Percentiles rank a stretch among this genome's conserved stretches.
phyloP scores from a whole-genome alignment of 2,113 vertebrate genomes.

The Atractosteus spatula region DNA sequence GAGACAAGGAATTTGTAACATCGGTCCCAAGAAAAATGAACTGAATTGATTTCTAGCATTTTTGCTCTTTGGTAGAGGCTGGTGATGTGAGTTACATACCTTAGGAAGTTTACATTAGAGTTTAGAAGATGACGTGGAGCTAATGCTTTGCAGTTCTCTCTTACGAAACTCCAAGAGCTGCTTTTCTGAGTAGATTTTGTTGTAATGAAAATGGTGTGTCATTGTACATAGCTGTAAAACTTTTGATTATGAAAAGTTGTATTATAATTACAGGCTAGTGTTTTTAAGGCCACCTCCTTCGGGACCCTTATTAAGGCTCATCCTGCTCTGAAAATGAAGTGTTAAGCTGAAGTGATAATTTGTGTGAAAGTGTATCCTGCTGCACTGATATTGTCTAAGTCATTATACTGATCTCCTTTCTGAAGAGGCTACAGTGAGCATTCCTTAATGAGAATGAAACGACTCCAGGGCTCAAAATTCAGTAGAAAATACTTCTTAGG shows the following conservation, averaged over 20 bases:
- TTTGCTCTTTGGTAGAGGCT: not conserved
- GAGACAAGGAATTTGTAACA: not conserved
- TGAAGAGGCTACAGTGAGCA: not conserved
- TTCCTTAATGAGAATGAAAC: not conserved
- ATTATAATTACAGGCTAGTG: not conserved
- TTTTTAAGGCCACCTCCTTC: conserved; percentile 1
- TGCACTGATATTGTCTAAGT: conserved; percentile 2
- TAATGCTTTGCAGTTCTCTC: no score
- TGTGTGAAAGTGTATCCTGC: conserved; percentile 1
- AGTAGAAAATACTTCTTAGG: not conserved
- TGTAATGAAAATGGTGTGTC: not conserved
- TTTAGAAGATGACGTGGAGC: no score
- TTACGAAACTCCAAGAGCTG: no score
- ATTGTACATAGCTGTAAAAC: not conserved
- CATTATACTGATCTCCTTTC: not conserved
- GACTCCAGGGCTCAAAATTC: not conserved
- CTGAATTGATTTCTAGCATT: conserved; percentile 1
- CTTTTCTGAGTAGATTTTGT: no score
- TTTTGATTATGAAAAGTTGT: not conserved
- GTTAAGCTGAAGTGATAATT: not conserved
- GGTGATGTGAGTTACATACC: conserved; percentile 5
- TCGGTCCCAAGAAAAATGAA: not conserved
- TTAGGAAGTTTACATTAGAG: not conserved
- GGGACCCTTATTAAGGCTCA: not conserved
- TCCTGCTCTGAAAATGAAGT: not conserved